Evolutionary conservation across 2,888 invertebrate genomes (phyloP).

Genomic region (Eristalis arbustorum): DNA sequence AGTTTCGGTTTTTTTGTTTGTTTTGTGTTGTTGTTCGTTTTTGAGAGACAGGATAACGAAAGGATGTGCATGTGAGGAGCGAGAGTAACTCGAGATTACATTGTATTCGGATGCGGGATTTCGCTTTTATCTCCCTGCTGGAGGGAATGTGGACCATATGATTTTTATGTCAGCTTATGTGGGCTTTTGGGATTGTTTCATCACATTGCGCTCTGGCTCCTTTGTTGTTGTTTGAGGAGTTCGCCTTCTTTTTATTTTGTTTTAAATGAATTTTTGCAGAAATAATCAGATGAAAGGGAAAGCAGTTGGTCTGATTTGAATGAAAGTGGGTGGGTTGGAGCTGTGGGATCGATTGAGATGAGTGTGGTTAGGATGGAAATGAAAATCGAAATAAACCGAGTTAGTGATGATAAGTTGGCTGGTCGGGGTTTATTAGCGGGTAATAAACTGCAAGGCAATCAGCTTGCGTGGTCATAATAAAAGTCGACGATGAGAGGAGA

Average conservation of each 20-base stretch:
- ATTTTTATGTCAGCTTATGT: slow-evolving; percentile 67
- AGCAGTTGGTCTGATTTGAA: neutral
- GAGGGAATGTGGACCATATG: slow-evolving; percentile 55
- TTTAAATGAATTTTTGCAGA: neutral
- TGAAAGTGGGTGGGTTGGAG: no score
- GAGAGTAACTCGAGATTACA: neutral
- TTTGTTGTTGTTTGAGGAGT: slow-evolving; percentile 3
- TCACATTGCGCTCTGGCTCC: slow-evolving; percentile 22
- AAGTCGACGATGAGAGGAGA: neutral
- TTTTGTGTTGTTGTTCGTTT: slow-evolving; percentile 22
- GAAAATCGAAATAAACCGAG: neutral
- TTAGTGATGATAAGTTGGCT: neutral
- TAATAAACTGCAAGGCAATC: neutral
- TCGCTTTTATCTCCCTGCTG: slow-evolving; percentile 28
- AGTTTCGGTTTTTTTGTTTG: slow-evolving; percentile 40
- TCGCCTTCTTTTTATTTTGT: neutral
- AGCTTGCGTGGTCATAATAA: neutral
- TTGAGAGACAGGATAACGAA: slow-evolving; percentile 39
- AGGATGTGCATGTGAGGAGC: slow-evolving; percentile 45
- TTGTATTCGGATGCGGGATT: slow-evolving; percentile 14
- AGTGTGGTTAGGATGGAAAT: slow-evolving; percentile 3
- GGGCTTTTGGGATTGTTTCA: slow-evolving; percentile 57
- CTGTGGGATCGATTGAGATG: neutral
- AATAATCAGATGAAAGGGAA: slow-evolving; percentile 2
- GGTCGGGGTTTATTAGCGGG: neutral